Evolutionary conservation across 2,797 vertebrate species (phyloP), one percentile per base, ranked within the genome.

Genomic region (Sebastes oblongus): DNA sequence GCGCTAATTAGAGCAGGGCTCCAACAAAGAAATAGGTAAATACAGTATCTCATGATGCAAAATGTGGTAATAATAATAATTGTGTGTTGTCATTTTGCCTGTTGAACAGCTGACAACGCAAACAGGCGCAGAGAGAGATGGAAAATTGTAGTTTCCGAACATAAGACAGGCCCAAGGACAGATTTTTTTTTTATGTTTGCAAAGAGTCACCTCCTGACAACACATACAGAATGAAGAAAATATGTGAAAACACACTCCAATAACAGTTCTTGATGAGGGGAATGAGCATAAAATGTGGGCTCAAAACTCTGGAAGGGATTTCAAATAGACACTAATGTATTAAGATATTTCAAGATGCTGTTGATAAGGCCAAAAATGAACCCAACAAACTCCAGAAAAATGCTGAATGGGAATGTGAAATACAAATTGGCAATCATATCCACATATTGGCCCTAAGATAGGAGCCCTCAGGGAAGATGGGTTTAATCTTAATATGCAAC

Each of bases 401-500:
- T 32, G 14, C 58, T 72, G n/a, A 42, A 32, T 18, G 24, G 46
- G 52, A 79, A 75, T 32, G n/a, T 34, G 16, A 34, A 75, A 58
- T 10, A 74, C 16, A 86, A 81, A 86, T 68, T 73, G 46, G 70
- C 50, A 66, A 59, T 82, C 20, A 9, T 46, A 69, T 56, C 72
- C 22, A 52, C 42, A 75, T 71, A 72, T 74, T 78, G 56, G 52
- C 60, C 36, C 12, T 61, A 27, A 75, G 62, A 42, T 32, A 73
- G 58, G 30, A 36, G 64, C 24, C 67, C 59, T 66, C 6, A 50
- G 82, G 80, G 76, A 46, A 24, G 36, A 66, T 4, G 16, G 34
- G 16, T 80, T 83, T 84, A 56, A 80, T 84, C 62, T 72, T 25
- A 86, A 84, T 76, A 87, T 76, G 55, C 59, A 82, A 66, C 27